phyloP scores from a whole-genome alignment of 2,113 vertebrate species.

The Pungitius pungitius region DNA sequence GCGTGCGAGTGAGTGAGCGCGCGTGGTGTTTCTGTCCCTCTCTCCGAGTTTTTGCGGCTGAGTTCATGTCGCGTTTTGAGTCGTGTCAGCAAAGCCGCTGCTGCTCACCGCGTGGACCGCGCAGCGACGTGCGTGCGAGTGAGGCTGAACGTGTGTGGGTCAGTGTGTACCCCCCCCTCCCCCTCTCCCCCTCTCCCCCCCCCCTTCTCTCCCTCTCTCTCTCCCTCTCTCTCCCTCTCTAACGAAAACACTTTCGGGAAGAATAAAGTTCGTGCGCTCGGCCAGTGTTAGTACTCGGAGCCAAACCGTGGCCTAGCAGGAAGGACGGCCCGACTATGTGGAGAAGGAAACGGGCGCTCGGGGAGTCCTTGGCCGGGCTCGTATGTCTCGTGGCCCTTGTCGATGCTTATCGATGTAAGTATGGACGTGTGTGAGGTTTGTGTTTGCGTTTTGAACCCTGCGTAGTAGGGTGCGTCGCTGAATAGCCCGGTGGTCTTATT shows the following conservation, averaged over 20 bases:
- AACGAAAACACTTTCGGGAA: conserved; percentile 68
- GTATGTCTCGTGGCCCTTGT: conserved; percentile 66
- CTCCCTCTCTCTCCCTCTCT: neutral
- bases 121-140: neutral
- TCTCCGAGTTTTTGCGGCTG: too few species aligned
- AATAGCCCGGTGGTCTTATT: neutral
- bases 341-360: conserved; percentile 56
- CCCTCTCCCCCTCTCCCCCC: neutral
- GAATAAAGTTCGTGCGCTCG: conserved; percentile 51
- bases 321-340: conserved; percentile 73
- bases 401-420: conserved; percentile 79
- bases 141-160: neutral
- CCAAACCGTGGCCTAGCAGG: conserved; percentile 61
- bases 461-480: neutral
- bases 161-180: conserved; percentile 5
- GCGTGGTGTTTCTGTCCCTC: neutral
- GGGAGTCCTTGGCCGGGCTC: conserved; percentile 62
- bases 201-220: neutral
- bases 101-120: too few species aligned
- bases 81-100: too few species aligned
- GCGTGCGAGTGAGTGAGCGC: neutral
- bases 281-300: conserved; percentile 42
- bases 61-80: too few species aligned
- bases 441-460: conserved; percentile 3
- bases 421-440: conserved; percentile 29